phyloP scores from a whole-genome alignment of 2,797 vertebrate species.

The Hydrocynus forskahlii region DNA sequence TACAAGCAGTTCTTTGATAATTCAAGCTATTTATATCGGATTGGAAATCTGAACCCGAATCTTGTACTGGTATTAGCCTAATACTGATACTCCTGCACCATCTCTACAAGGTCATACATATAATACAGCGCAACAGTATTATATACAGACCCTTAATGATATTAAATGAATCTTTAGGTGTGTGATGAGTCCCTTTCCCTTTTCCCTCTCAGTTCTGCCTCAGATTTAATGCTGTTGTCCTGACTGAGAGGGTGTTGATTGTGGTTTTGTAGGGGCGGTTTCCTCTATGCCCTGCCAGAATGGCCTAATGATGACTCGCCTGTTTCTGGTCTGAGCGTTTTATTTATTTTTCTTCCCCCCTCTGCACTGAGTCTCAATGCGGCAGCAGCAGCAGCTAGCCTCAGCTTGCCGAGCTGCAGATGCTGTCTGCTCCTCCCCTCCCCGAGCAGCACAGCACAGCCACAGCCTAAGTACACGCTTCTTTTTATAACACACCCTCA shows the following conservation, averaged over 20 bases:
- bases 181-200: neutral
- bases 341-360: slow-evolving; percentile 42
- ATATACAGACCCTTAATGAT: too few species aligned
- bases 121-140: too few species aligned
- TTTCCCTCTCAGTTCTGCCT: neutral
- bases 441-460: slow-evolving; percentile 46
- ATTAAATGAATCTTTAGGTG: too few species aligned
- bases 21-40: too few species aligned
- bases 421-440: slow-evolving; percentile 44
- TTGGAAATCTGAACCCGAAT: too few species aligned
- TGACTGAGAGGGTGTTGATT: slow-evolving; percentile 35
- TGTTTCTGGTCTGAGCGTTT: slow-evolving; percentile 61
- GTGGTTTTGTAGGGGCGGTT: slow-evolving; percentile 34
- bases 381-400: slow-evolving; percentile 49
- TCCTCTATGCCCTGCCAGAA: slow-evolving; percentile 33
- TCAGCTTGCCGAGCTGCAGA: slow-evolving; percentile 48
- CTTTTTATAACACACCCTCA: slow-evolving; percentile 34
- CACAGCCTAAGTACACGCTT: slow-evolving; percentile 60
- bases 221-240: neutral
- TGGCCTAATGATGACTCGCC: slow-evolving; percentile 62
- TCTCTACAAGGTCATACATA: too few species aligned
- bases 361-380: slow-evolving; percentile 51
- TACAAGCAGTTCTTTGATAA: too few species aligned
- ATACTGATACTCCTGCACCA: too few species aligned
- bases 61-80: too few species aligned